A percentile compares a stretch with the other conserved stretches of the same genome.
phyloP scores from a whole-genome alignment of 2,888 invertebrate species.

The Trissolcus japonicus region DNA sequence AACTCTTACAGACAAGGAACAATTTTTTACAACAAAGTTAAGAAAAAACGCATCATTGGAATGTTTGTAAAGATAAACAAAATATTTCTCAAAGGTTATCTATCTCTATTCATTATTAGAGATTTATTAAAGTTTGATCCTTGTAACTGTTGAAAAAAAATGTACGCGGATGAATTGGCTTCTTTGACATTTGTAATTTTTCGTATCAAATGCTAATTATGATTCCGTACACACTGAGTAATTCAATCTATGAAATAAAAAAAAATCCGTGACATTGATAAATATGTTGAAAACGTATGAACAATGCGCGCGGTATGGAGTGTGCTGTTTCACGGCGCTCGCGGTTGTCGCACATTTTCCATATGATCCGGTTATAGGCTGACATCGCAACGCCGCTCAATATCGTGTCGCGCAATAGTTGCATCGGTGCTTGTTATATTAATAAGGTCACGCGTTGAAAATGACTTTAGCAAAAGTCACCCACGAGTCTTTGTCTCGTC shows the following conservation, averaged over 20 bases:
- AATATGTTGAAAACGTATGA: conserved; percentile 46
- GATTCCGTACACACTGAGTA: conserved; percentile 31
- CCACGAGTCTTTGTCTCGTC: conserved; percentile 53
- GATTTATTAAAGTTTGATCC: too few relatives aligned
- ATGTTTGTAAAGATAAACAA: not conserved
- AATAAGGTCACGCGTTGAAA: conserved; percentile 56
- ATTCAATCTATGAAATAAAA: conserved; percentile 23
- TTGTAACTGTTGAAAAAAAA: too few relatives aligned
- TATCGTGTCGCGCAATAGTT: conserved; percentile 55
- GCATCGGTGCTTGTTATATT: conserved; percentile 49
- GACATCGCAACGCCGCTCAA: conserved; percentile 45
- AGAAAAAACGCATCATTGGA: too few relatives aligned
- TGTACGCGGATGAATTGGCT: too few relatives aligned
- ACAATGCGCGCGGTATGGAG: conserved; percentile 37
- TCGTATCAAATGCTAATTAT: conserved; percentile 30
- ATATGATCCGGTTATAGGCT: conserved; percentile 53
- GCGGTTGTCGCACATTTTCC: conserved; percentile 42
- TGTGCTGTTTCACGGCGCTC: conserved; percentile 39
- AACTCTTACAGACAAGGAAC: too few relatives aligned
- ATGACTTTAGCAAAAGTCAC: conserved; percentile 56
- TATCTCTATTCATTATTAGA: not conserved
- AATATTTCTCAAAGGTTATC: not conserved
- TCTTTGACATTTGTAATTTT: conserved; percentile 1
- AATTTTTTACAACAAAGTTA: too few relatives aligned
- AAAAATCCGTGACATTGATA: conserved; percentile 48